Percentiles rank a stretch among this genome's conserved stretches.
Conservation (phyloP, 2,888 invertebrate genomes). For the Sisyra nigra region DNA sequence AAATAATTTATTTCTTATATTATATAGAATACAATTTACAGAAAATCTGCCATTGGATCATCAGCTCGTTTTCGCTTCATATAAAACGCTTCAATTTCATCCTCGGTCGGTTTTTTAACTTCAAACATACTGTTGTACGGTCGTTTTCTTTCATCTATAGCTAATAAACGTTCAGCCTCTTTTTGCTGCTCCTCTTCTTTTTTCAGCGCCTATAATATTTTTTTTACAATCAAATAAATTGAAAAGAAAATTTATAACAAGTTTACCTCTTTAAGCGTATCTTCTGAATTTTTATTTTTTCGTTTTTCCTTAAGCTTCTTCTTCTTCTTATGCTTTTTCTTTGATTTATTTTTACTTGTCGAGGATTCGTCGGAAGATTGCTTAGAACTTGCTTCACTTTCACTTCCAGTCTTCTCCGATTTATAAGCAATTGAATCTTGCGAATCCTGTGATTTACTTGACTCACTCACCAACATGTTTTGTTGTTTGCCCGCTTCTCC, state of each 20-base stretch:
- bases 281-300: conserved; percentile 27
- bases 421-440: conserved; percentile 11
- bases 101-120: conserved; percentile 71
- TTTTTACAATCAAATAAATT: conserved; percentile 7
- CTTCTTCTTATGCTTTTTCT: conserved; percentile 29
- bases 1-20: no score
- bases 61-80: conserved; percentile 70
- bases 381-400: conserved; percentile 11
- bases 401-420: conserved; percentile 6
- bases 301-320: conserved; percentile 27
- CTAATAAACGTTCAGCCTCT: conserved; percentile 45
- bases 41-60: conserved; percentile 85
- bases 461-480: conserved; percentile 16
- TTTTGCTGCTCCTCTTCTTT: conserved; percentile 43
- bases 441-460: conserved; percentile 14
- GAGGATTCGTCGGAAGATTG: conserved; percentile 30
- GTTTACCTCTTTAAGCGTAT: conserved; percentile 36
- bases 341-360: conserved; percentile 35
- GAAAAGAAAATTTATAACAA: conserved; percentile 7
- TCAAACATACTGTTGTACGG: conserved; percentile 86
- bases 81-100: conserved; percentile 86
- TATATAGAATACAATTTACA: conserved; percentile 17
- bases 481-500: conserved; percentile 47
- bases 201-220: conserved; percentile 34
- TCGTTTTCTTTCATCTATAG: conserved; percentile 76